A percentile compares a stretch with the other conserved stretches of the same genome.
Evolutionary conservation across 2,797 vertebrate species (phyloP).

Genomic region (Avahi laniger): DNA sequence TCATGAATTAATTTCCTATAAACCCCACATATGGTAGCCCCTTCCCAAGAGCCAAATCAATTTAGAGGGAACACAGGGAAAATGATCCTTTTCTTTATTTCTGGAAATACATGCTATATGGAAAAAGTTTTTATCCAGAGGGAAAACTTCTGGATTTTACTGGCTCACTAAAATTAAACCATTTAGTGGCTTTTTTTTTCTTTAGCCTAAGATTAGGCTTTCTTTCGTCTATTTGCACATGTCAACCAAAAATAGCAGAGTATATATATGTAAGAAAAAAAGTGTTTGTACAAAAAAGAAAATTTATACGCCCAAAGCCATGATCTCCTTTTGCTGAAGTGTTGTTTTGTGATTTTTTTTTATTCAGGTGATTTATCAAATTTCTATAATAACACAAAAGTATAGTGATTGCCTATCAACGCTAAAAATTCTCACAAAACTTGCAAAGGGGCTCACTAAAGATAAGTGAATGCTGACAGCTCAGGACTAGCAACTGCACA

Average conservation of each 20-base stretch:
- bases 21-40: not conserved
- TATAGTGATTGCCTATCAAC: slow-evolving; percentile 46
- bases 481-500: not conserved
- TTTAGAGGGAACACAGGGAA: slow-evolving; percentile 48
- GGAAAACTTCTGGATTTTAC: slow-evolving; percentile 71
- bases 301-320: slow-evolving; percentile 55
- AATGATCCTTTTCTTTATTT: slow-evolving; percentile 49
- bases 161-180: slow-evolving; percentile 69
- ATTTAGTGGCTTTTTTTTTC: slow-evolving; percentile 55
- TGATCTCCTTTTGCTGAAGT: slow-evolving; percentile 29
- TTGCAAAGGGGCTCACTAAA: slow-evolving; percentile 18
- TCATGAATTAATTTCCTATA: slow-evolving; percentile 3
- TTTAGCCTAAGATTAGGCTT: slow-evolving; percentile 63
- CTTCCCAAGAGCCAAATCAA: slow-evolving; percentile 30
- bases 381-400: slow-evolving; percentile 57
- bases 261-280: slow-evolving; percentile 53
- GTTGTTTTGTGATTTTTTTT: slow-evolving; percentile 13
- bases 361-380: slow-evolving; percentile 52
- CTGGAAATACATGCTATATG: slow-evolving; percentile 53
- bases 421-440: slow-evolving; percentile 48
- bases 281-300: slow-evolving; percentile 58
- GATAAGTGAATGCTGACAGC: slow-evolving; percentile 35
- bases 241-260: slow-evolving; percentile 73
- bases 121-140: slow-evolving; percentile 63
- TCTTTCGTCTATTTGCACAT: slow-evolving; percentile 71